Conservation (phyloP, 2,888 invertebrate genomes). For the Hypomecis atomaria region DNA sequence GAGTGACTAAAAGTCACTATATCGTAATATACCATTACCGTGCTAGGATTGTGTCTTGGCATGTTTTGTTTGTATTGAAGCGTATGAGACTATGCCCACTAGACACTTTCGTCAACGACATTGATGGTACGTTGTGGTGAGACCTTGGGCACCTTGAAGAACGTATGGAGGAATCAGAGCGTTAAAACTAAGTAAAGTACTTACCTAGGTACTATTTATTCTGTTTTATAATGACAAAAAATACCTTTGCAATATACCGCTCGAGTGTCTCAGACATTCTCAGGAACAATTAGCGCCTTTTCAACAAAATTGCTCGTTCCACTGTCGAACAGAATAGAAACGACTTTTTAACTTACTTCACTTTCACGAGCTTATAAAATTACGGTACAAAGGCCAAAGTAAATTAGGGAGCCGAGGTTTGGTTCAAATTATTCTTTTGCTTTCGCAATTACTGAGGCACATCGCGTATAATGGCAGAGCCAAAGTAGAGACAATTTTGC, state of each 20-base stretch:
- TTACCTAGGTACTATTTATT: too few species aligned
- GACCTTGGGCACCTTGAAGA: too few species aligned
- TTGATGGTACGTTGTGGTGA: too few species aligned
- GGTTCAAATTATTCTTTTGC: slow-evolving; percentile 7
- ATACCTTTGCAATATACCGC: neutral
- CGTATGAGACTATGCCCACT: too few species aligned
- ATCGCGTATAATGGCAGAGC: slow-evolving; percentile 2
- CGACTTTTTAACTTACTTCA: slow-evolving; percentile 26
- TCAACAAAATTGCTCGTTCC: slow-evolving; percentile 23
- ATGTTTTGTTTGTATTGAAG: too few species aligned
- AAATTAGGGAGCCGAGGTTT: slow-evolving; percentile 27
- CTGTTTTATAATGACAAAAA: neutral
- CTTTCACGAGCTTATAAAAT: slow-evolving; percentile 32
- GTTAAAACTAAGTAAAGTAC: too few species aligned
- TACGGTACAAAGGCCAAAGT: slow-evolving; percentile 29
- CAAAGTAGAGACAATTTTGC: neutral
- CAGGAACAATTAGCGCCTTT: slow-evolving; percentile 16
- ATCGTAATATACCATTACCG: too few species aligned
- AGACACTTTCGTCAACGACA: too few species aligned
- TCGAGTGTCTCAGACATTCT: neutral
- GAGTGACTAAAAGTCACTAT: too few species aligned
- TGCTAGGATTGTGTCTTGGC: too few species aligned
- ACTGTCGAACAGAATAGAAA: slow-evolving; percentile 25
- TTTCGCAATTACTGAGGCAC: slow-evolving; percentile 14
- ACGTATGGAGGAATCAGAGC: too few species aligned